A percentile compares a stretch with the other conserved stretches of the same genome.
Conservation (phyloP, 2,113 vertebrate genomes). For the Myotis brandtii region DNA sequence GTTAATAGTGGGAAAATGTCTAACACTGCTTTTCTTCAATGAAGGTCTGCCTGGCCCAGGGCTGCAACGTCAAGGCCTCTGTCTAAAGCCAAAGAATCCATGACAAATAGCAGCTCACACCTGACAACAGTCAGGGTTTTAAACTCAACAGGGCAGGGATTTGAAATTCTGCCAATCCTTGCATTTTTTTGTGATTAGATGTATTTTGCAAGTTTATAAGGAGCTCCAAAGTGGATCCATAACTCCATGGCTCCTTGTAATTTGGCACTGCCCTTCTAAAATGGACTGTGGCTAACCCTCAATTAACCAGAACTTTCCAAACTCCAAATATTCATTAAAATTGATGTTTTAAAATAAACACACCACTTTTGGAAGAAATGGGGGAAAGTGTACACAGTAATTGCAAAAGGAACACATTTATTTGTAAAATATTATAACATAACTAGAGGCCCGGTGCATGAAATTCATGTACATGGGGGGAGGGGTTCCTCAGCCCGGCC, state of each 20-base stretch:
- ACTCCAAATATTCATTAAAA: conserved; percentile 25
- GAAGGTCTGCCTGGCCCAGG: conserved; percentile 60
- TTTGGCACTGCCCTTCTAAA: conserved; percentile 25
- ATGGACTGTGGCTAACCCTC: background rate
- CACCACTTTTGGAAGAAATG: conserved; percentile 13
- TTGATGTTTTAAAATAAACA: background rate
- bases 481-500: no score
- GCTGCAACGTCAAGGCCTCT: conserved; percentile 68
- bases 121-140: conserved; percentile 81
- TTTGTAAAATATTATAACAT: background rate
- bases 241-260: conserved; percentile 47
- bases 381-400: background rate
- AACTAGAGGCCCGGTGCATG: background rate
- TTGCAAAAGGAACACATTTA: background rate
- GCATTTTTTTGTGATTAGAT: conserved; percentile 82
- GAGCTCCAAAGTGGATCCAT: conserved; percentile 73
- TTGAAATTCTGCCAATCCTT: conserved; percentile 80
- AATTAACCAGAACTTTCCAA: conserved; percentile 43
- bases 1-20: conserved; percentile 71
- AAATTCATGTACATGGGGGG: no score
- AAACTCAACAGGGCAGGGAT: conserved; percentile 75
- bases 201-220: conserved; percentile 79
- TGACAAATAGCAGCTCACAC: conserved; percentile 74
- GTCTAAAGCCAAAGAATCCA: conserved; percentile 74
- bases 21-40: conserved; percentile 72